Evolutionary conservation across 2,113 vertebrate genomes (phyloP), one percentile per base, ranked within the genome.

Genomic region (Oreotragus oreotragus): DNA sequence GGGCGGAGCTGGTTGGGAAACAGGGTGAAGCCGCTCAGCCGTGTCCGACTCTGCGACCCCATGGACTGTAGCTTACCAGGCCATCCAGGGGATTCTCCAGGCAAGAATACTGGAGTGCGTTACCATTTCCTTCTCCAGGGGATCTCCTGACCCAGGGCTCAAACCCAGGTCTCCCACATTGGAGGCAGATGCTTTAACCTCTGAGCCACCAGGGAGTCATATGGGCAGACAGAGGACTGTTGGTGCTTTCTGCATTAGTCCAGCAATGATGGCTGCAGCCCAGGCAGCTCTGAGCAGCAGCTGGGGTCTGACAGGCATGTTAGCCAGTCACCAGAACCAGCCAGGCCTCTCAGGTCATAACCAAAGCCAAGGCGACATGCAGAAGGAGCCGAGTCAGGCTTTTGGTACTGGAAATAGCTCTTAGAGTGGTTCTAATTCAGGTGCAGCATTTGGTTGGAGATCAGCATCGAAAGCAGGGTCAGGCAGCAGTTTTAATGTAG

Each of bases 261-360:
- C 99, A 0, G 99, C 99, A 0, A 99, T 99, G 99, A 99, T 99
- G 99, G 99, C 99, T 0, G 99, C 99, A 0, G 99, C 99, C 0
- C 99, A 99, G 98, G 99, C 99, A 0, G 99, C 99, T 0, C 98
- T 99, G 94, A 99, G 99, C 98, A 99, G 99, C 98, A 99, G 99
- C 97, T 99, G 99, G 99, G 99, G 99, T 0, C 99, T 99, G 99
- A 99, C 99, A 99, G 99, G 99, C 95, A 99, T 99, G 99, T 97
- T 99, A 94, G 99, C 99, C 84, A 99, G 99, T 98, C 99, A 99
- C 98, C 99, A 99, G 98, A 99, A 99, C 96, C 99, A 99, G 98
- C 99, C 99, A 0, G 99, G 99, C 77, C 98, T 99, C 0, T 99
- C 99, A 0, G 99, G 99, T 80, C 99, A 99, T 81, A 99, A 99